Evolutionary conservation across 2,888 invertebrate species (phyloP), one percentile per base, ranked within the genome.

Genomic region (Phortica okadai): DNA sequence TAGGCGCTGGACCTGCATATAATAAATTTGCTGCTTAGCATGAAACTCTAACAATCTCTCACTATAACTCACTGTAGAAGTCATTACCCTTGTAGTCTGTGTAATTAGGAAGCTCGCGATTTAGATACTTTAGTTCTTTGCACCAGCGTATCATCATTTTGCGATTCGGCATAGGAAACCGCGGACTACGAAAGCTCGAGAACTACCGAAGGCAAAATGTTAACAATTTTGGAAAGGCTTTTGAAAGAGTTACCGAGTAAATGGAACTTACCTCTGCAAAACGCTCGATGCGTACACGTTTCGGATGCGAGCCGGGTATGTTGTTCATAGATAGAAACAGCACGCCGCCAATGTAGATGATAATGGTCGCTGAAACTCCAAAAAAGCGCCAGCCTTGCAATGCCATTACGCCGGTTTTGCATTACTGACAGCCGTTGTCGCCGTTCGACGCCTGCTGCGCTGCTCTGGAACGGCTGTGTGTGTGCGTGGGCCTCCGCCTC

Each of bases 261-360:
- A 45, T 73, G 42, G 42, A 58, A 42, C 78, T 83, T 84, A 91
- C 91, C 87, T 91, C 91, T 80, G 89, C 89, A 75, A 89, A 90
- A 74, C 91, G 87, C 76, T 90, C 89, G 78, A 88, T 85, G 77
- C 89, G 90, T 74, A 86, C 82, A 73, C 90, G 87, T 80, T 88
- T 89, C 77, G 89, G 90, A 83, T 90, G 90, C 77, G 91, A 89
- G 73, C 88, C 90, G 82, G 91, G 90, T 80, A 91, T 88, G 87
- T 91, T 91, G 82, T 91, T 90, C 85, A 92, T 90, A 77, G 92
- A 92, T 79, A 91, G 85, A 84, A 91, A 89, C 73, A 91, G 83
- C 44, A 91, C 91, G 77, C 91, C 91, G 81, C 90, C 89, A 78
- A 91, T 90, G 82, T 91, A 91, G 80, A 91, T 90, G 85, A 91